Base-by-base conservation (phyloP, 2,113 vertebrate species). In the Xiphophorus couchianus region DNA sequence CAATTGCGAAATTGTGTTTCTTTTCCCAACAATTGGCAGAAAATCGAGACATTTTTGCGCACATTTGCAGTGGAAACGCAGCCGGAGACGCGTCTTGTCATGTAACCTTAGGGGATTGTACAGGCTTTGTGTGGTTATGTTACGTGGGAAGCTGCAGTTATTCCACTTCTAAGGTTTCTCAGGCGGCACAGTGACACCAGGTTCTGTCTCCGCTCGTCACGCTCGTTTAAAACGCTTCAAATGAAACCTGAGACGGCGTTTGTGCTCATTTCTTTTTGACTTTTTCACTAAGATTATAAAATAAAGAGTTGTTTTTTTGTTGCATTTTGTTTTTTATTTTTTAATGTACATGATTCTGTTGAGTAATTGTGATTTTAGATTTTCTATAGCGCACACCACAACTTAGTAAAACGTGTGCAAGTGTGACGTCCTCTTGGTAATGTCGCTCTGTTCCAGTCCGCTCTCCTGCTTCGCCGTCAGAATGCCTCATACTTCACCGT, bases 401-500 rank as follows among this genome's bases (percentile, higher is more conserved):
- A 78, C 78, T 73, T 42, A 66, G 76, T 85, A 62, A 80, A 78
- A 42, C 67, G 35, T 84, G 87, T 90, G 42, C 85, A 78, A 73
- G 82, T 88, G 77, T 83, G 69, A 76, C 76, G 83, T 90, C 76
- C 68, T 80, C 76, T 39, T 81, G 84, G 77, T 88, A 60, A 68
- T 83, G 83, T 86, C 77, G 80, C 84, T 83, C 63, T 88, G 78
- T 89, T 72, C 77, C 77, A 35, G 86, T 81, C 81, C 69, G 74
- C 74, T 51, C 39, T 71, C 37, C 71, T 48, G 44, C 51, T 58
- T 17, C 27, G 78, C 73, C 69, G 73, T 77, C 39, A 75, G 67
- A 76, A 60, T 73, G 75, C 71, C 35, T 69, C 68, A 61, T 64
- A 60, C 61, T 64, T 68, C 81, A 75, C 73, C 67, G 51, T n/a